Evolutionary conservation across 2,797 vertebrate genomes (phyloP).

Genomic region (Triplophysa bombifrons): DNA sequence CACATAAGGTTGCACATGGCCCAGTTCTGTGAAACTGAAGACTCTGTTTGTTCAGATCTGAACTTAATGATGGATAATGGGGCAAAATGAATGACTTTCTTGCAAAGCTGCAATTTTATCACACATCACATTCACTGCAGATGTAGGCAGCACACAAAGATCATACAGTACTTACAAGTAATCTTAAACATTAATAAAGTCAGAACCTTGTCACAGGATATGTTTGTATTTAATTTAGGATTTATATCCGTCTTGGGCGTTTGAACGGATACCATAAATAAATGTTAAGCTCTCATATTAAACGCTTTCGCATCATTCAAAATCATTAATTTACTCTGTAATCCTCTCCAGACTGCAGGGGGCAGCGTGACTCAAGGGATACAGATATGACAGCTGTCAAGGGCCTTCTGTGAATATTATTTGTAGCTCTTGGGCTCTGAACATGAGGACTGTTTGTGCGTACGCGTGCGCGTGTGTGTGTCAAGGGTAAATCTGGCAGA

Average conservation of each 20-base stretch:
- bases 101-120: neutral
- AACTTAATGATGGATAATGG: constrained; percentile 6
- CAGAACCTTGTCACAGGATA: no score
- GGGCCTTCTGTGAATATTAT: neutral
- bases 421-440: neutral
- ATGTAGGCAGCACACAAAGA: neutral
- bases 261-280: no score
- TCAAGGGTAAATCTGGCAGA: neutral
- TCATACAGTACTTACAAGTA: no score
- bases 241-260: no score
- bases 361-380: neutral
- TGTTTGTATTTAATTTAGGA: no score
- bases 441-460: neutral
- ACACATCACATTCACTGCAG: neutral
- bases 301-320: no score
- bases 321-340: no score
- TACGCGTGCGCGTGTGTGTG: neutral
- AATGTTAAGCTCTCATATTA: no score
- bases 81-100: neutral
- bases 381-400: neutral
- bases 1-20: neutral
- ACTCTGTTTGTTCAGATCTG: constrained; percentile 41
- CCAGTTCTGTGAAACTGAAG: constrained; percentile 27
- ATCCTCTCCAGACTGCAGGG: neutral
- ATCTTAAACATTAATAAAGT: no score